phyloP scores from a whole-genome alignment of 1,140 invertebrate genomes.

The Lordiphosa mommai region DNA sequence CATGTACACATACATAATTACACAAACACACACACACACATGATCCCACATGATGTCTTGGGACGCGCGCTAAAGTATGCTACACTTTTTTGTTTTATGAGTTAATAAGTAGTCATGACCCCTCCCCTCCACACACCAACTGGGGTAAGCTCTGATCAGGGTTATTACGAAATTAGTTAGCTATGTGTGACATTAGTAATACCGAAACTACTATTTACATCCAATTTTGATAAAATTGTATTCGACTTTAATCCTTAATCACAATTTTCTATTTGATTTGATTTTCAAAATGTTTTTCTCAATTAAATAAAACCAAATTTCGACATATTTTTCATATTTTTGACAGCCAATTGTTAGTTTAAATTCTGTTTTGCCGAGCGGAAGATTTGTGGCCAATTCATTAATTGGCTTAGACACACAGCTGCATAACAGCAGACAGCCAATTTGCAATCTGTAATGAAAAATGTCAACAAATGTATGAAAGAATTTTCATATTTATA shows the following conservation, averaged over 20 bases:
- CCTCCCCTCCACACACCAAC: conserved; percentile 21
- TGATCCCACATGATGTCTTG: conserved; percentile 31
- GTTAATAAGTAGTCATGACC: conserved; percentile 55
- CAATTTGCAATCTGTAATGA: conserved; percentile 73
- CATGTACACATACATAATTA: conserved; percentile 53
- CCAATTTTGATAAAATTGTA: too few relatives aligned
- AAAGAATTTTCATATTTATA: conserved; percentile 34
- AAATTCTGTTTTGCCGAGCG: too few relatives aligned
- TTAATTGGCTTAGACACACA: conserved; percentile 43
- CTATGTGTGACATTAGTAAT: too few relatives aligned
- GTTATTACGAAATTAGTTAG: not conserved
- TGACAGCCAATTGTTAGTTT: too few relatives aligned
- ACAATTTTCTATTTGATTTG: too few relatives aligned
- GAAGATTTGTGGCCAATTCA: not conserved
- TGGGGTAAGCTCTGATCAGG: conserved; percentile 18
- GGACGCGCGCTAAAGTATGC: conserved; percentile 58
- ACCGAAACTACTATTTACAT: too few relatives aligned
- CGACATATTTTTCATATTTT: too few relatives aligned
- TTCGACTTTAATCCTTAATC: too few relatives aligned
- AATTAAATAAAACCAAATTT: too few relatives aligned
- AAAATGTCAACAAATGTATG: conserved; percentile 55
- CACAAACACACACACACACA: conserved; percentile 20
- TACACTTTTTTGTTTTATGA: conserved; percentile 64
- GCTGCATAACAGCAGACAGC: conserved; percentile 47
- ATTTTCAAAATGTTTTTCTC: too few relatives aligned